These are phyloP conservation scores for Paramisgurnus dabryanus DNA, from an alignment of 2,113 vertebrate species.

Conservation along the genomic window DNA sequence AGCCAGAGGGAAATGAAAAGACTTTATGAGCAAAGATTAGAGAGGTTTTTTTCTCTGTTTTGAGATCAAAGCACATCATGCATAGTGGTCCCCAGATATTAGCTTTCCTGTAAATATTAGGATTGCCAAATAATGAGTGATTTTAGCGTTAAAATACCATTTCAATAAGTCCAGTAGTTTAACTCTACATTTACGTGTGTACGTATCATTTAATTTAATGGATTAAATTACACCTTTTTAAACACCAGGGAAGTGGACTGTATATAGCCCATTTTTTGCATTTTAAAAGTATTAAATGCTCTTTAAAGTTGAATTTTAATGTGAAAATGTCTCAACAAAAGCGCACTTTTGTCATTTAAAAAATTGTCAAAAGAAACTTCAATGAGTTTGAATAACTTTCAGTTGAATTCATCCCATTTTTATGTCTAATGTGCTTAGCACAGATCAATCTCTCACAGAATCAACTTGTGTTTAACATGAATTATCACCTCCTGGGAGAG, in stretches of 20 bases:
- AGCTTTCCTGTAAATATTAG: slow-evolving; percentile 24
- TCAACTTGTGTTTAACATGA: slow-evolving; percentile 32
- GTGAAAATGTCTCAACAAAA: no score
- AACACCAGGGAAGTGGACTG: neutral
- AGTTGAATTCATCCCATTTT: slow-evolving; percentile 10
- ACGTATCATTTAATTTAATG: neutral
- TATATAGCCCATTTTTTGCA: neutral
- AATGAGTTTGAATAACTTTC: neutral
- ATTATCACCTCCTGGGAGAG: slow-evolving; percentile 34
- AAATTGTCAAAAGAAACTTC: no score
- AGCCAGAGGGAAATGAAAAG: slow-evolving; percentile 3
- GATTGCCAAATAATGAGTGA: neutral
- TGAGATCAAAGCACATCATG: neutral
- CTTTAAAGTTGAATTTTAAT: neutral
- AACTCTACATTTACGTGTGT: neutral
- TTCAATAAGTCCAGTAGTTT: no score
- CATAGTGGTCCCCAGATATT: slow-evolving; percentile 1
- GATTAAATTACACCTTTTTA: neutral
- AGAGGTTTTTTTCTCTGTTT: slow-evolving; percentile 6
- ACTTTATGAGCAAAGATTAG: neutral
- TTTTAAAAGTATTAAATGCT: neutral
- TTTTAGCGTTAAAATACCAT: neutral
- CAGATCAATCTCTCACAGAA: slow-evolving; percentile 15
- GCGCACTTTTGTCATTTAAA: no score
- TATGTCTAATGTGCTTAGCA: neutral